These are phyloP conservation scores for Pelosia muscerda DNA, from an alignment of 2,888 invertebrate genomes.

Conservation along the genomic window DNA sequence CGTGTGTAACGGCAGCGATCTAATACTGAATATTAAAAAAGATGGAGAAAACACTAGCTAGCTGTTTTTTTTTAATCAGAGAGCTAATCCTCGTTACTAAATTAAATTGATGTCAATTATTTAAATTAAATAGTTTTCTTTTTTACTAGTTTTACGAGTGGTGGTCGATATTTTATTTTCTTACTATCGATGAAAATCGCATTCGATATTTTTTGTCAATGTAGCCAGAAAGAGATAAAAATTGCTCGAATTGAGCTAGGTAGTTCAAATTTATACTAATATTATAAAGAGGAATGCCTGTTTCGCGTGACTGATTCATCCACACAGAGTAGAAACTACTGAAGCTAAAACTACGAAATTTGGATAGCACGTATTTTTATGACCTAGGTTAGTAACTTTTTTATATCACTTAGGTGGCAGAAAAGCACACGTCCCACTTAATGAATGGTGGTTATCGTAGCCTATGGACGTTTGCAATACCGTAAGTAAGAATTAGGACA, in stretches of 20 bases:
- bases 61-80: constrained; percentile 21
- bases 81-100: neutral
- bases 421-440: no score
- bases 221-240: neutral
- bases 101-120: neutral
- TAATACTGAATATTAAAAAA: constrained; percentile 36
- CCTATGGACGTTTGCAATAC: no score
- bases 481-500: neutral
- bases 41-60: constrained; percentile 12
- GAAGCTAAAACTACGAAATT: neutral
- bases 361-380: neutral
- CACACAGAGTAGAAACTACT: neutral
- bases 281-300: neutral
- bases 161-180: no score
- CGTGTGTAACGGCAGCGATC: constrained; percentile 31
- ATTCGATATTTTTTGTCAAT: neutral
- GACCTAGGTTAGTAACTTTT: no score
- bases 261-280: neutral
- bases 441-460: no score
- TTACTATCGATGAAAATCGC: no score
- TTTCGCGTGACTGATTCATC: constrained; percentile 1
- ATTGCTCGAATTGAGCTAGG: constrained; percentile 6
- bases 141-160: neutral
- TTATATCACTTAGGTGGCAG: no score
- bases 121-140: neutral